A percentile compares a stretch with the other conserved stretches of the same genome.
Conservation (phyloP, 1,140 invertebrate species). For the Calosoma granatense region DNA sequence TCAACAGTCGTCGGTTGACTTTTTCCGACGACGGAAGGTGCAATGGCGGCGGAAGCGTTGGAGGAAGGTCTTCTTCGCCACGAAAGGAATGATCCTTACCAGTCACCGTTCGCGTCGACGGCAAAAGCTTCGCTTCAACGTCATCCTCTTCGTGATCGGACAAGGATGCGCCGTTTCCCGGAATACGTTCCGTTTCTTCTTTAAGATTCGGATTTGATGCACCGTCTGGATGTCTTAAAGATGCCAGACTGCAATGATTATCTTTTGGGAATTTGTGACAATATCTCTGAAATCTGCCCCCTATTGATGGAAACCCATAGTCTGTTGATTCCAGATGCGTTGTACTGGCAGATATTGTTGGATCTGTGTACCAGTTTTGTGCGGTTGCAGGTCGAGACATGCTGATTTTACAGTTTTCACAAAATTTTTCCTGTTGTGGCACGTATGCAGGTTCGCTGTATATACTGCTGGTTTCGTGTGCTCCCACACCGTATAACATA, state of each 20-base stretch:
- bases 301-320: constrained; percentile 17
- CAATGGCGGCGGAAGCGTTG: constrained; percentile 39
- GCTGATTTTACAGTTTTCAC: constrained; percentile 61
- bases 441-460: constrained; percentile 72
- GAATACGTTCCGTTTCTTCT: constrained; percentile 54
- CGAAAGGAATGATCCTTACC: constrained; percentile 17
- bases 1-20: constrained; percentile 43
- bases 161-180: constrained; percentile 56
- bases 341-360: constrained; percentile 33
- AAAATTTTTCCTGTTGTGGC: constrained; percentile 63
- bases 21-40: constrained; percentile 41
- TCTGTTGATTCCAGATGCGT: constrained; percentile 37
- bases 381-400: constrained; percentile 61
- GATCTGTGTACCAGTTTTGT: constrained; percentile 38
- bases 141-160: constrained; percentile 47
- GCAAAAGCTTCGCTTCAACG: constrained; percentile 35
- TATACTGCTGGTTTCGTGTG: constrained; percentile 58
- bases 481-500: constrained; percentile 50
- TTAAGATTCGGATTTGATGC: constrained; percentile 82
- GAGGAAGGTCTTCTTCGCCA: constrained; percentile 24
- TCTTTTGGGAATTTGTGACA: constrained; percentile 34
- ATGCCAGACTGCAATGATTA: constrained; percentile 53
- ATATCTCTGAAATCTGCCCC: constrained; percentile 32
- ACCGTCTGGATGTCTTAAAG: constrained; percentile 74
- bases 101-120: neutral